These are phyloP conservation scores for Flabesymbios commensalis DNA, from an alignment of 2,888 invertebrate genomes.

Conservation along the genomic window DNA sequence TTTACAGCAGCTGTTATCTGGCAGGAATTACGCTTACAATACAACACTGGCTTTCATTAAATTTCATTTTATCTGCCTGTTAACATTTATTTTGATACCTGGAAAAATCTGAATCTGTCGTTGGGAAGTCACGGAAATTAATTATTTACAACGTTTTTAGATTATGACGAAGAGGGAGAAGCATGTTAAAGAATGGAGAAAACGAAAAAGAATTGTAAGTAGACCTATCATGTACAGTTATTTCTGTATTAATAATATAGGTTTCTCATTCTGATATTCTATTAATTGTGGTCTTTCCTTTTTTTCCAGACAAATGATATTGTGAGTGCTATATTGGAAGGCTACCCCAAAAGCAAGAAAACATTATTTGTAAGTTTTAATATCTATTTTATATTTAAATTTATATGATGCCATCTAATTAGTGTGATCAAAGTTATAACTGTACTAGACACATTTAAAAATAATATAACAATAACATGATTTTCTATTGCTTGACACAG, in stretches of 20 bases:
- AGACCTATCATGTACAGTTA: not conserved
- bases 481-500: too few species aligned
- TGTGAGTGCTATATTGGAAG: conserved; percentile 78
- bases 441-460: not conserved
- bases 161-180: conserved; percentile 45
- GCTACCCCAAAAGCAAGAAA: conserved; percentile 81
- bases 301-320: conserved; percentile 70
- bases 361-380: conserved; percentile 64
- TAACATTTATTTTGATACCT: too few species aligned
- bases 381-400: not conserved
- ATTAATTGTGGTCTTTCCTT: conserved; percentile 1
- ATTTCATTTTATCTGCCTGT: too few species aligned
- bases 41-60: not conserved
- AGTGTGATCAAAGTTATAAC: not conserved
- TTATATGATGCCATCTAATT: not conserved
- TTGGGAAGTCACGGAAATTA: too few species aligned
- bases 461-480: too few species aligned
- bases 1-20: too few species aligned
- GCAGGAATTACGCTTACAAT: too few species aligned
- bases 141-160: too few species aligned
- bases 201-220: conserved; percentile 73
- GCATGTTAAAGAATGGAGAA: conserved; percentile 67
- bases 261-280: not conserved
- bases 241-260: conserved; percentile 8
- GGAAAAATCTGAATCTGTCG: too few species aligned